phyloP scores from a whole-genome alignment of 2,888 invertebrate species.

The Luperina testacea region DNA sequence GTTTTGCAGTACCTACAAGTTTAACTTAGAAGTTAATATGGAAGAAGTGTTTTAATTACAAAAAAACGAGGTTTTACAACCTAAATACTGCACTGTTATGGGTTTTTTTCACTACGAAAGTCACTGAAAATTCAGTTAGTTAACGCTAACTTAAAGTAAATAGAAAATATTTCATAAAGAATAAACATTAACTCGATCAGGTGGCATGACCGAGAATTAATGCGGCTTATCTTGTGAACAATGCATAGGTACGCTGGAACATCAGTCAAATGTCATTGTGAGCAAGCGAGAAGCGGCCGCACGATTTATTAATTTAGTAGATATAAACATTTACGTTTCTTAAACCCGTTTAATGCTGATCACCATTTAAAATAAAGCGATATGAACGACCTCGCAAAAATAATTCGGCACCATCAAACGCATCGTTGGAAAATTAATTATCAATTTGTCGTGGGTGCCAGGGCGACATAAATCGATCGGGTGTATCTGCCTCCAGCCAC shows the following conservation, averaged over 20 bases:
- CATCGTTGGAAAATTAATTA: slow-evolving; percentile 88
- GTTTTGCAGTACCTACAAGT: slow-evolving; percentile 19
- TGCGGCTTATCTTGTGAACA: slow-evolving; percentile 84
- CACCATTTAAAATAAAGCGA: slow-evolving; percentile 73
- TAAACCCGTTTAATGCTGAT: slow-evolving; percentile 78
- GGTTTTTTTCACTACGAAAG: not conserved
- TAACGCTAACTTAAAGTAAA: slow-evolving; percentile 17
- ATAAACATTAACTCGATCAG: slow-evolving; percentile 71
- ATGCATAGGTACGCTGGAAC: slow-evolving; percentile 76
- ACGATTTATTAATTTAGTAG: slow-evolving; percentile 66
- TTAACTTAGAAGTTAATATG: slow-evolving; percentile 5
- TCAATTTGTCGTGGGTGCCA: slow-evolving; percentile 90
- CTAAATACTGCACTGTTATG: not conserved
- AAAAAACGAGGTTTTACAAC: not conserved
- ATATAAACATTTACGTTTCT: slow-evolving; percentile 61
- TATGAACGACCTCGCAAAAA: slow-evolving; percentile 79
- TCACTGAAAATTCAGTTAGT: not conserved
- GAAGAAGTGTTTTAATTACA: not conserved
- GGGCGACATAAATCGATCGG: slow-evolving; percentile 89
- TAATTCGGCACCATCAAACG: slow-evolving; percentile 88
- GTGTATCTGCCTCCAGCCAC: slow-evolving; percentile 87
- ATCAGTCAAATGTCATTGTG: slow-evolving; percentile 78
- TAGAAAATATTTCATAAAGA: slow-evolving; percentile 24
- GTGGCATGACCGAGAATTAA: slow-evolving; percentile 80
- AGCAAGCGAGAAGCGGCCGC: slow-evolving; percentile 55